phyloP scores from a whole-genome alignment of 2,888 invertebrate species.

The Himalopsyche japonica region DNA sequence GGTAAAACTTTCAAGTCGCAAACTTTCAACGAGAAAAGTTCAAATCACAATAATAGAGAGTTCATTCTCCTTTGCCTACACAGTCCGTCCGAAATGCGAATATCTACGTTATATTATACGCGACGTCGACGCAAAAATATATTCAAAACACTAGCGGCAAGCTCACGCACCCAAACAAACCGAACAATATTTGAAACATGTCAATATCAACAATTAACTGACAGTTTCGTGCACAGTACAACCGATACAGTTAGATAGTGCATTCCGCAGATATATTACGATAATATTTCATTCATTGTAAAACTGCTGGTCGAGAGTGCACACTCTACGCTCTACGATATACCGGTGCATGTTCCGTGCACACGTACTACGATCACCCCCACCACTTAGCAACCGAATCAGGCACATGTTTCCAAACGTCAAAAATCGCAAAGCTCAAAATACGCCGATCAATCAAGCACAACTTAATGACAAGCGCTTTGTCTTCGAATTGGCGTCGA shows the following conservation, averaged over 20 bases:
- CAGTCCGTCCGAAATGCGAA: background rate
- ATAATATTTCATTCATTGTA: slow-evolving; percentile 8
- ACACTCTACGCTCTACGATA: background rate
- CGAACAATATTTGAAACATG: background rate
- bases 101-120: background rate
- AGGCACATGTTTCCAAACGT: slow-evolving; percentile 12
- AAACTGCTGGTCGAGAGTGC: background rate
- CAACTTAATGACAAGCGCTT: background rate
- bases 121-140: background rate
- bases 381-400: background rate
- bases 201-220: background rate
- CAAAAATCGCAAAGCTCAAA: background rate
- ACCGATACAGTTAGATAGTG: background rate
- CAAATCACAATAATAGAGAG: background rate
- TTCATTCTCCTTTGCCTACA: background rate
- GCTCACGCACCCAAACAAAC: background rate
- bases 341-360: background rate
- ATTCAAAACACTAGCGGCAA: background rate
- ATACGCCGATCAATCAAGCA: background rate
- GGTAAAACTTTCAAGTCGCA: background rate
- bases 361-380: slow-evolving; percentile 9
- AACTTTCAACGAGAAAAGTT: background rate
- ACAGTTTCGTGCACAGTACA: background rate
- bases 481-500: background rate
- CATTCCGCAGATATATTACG: background rate